Percentiles rank a stretch among this genome's conserved stretches.
Conservation (phyloP, 2,113 vertebrate species). For the Dendropsophus ebraccatus region DNA sequence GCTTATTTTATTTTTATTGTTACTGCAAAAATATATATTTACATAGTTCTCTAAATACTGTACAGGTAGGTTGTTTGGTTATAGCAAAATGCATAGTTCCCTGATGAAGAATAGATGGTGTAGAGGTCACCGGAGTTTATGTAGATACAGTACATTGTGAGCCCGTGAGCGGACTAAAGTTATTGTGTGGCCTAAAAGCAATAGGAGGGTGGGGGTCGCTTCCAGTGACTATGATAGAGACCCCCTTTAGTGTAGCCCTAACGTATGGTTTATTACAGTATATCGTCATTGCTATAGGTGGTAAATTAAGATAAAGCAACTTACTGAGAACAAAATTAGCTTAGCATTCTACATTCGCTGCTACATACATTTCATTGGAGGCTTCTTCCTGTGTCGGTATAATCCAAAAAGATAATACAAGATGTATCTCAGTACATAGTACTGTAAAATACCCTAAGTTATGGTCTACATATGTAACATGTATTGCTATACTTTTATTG, state of each 20-base stretch:
- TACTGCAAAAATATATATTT: conserved; percentile 59
- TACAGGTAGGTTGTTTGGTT: conserved; percentile 51
- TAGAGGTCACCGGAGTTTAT: conserved; percentile 38
- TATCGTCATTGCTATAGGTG: not conserved
- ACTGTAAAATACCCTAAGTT: not conserved
- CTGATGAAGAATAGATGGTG: conserved; percentile 54
- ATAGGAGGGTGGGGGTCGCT: not conserved
- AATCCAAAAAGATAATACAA: conserved; percentile 28
- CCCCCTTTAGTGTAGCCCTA: not conserved
- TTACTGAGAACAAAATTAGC: not conserved
- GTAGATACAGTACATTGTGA: conserved; percentile 52
- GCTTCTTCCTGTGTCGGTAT: conserved; percentile 79
- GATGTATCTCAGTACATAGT: conserved; percentile 31
- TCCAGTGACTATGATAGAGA: not conserved
- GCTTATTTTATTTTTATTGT: conserved; percentile 43
- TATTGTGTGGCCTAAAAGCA: not conserved
- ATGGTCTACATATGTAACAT: conserved; percentile 2
- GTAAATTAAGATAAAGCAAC: conserved; percentile 26
- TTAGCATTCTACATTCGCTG: conserved; percentile 52
- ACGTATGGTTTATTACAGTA: not conserved
- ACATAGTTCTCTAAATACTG: conserved; percentile 52
- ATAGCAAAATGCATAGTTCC: conserved; percentile 57
- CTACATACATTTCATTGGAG: conserved; percentile 77
- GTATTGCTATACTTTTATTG: conserved; percentile 1
- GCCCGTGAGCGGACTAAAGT: not conserved